These are phyloP conservation scores for Muricea muricata DNA, from an alignment of 92 coral and sea anemone species.

Conservation along the genomic window DNA sequence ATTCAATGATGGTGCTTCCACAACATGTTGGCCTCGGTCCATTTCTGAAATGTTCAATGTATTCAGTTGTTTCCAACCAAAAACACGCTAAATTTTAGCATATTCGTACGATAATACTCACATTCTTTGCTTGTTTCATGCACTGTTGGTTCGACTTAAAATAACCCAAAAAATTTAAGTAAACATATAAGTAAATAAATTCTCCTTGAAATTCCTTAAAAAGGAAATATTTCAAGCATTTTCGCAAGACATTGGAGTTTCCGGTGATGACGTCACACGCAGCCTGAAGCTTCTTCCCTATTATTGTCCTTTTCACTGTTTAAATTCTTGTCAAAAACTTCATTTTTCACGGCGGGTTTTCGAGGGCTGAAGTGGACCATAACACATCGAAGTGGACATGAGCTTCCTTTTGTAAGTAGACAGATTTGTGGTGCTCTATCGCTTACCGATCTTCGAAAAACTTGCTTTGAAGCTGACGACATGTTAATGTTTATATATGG, in stretches of 20 bases:
- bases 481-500: neutral
- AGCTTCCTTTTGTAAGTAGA: slow-evolving; percentile 99
- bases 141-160: too few species aligned
- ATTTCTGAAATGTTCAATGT: too few species aligned
- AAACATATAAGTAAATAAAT: too few species aligned
- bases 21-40: too few species aligned
- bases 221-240: neutral
- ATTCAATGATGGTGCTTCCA: too few species aligned
- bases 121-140: too few species aligned
- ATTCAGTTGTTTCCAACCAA: too few species aligned
- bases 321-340: neutral
- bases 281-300: neutral
- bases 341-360: neutral
- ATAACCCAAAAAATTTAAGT: too few species aligned
- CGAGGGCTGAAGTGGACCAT: neutral
- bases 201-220: neutral
- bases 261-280: slow-evolving; percentile 16
- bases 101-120: too few species aligned
- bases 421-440: neutral
- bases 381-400: slow-evolving; percentile 65
- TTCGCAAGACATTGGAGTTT: neutral
- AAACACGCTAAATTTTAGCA: too few species aligned
- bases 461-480: neutral
- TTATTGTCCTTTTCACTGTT: slow-evolving; percentile 40
- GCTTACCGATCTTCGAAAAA: neutral